phyloP scores from a whole-genome alignment of 2,888 invertebrate genomes.

The Andrena chrysosceles region DNA sequence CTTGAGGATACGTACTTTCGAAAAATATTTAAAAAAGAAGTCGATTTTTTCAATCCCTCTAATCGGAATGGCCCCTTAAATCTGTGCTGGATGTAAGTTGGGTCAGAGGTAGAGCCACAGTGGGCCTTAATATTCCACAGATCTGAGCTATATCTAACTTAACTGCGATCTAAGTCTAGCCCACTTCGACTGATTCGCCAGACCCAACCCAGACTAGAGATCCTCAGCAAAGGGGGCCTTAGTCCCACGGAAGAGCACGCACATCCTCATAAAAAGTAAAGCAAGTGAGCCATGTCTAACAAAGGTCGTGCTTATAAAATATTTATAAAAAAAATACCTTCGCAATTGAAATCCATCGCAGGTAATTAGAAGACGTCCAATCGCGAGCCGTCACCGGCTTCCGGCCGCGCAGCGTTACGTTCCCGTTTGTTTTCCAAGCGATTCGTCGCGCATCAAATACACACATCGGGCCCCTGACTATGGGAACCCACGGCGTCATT shows the following conservation, averaged over 20 bases:
- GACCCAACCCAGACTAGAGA: background rate
- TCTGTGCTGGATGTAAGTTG: too few species aligned
- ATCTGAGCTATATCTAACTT: background rate
- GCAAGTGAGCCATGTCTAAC: slow-evolving; percentile 1
- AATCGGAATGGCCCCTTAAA: too few species aligned
- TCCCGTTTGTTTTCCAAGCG: slow-evolving; percentile 34
- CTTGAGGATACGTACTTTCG: too few species aligned
- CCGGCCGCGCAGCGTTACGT: slow-evolving; percentile 15
- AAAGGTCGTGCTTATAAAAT: slow-evolving; percentile 29
- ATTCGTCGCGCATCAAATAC: slow-evolving; percentile 47
- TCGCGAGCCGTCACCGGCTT: slow-evolving; percentile 39
- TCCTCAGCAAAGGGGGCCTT: background rate
- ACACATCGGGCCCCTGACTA: slow-evolving; percentile 19
- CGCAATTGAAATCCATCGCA: slow-evolving; percentile 17
- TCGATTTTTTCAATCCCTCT: too few species aligned
- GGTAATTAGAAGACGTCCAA: slow-evolving; percentile 39
- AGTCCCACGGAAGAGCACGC: slow-evolving; percentile 47
- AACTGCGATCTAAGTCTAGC: background rate
- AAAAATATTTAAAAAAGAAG: too few species aligned
- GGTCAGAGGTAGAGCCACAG: too few species aligned
- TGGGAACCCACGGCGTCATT: slow-evolving; percentile 58
- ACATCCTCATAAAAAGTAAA: background rate
- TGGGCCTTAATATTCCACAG: too few species aligned
- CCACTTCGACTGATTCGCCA: background rate
- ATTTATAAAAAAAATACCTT: slow-evolving; percentile 35